Base-by-base conservation (phyloP, 1,140 invertebrate genomes). In the Nymphalis io region DNA sequence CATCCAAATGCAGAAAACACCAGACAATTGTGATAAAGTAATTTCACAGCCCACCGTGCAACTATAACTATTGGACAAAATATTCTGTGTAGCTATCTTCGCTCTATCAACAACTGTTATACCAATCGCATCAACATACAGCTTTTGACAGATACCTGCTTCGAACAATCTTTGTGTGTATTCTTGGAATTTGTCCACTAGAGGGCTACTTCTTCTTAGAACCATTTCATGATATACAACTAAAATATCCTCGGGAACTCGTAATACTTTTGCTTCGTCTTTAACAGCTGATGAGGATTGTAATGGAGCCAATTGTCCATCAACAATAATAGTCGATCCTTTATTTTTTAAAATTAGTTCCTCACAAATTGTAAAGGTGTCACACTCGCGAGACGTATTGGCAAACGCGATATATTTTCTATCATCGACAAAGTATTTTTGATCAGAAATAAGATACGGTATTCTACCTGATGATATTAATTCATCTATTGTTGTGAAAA, bases 201-300 rank as follows among this genome's bases (percentile, higher is more conserved):
- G 60, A 0, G 64, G 53, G 71, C 79, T 79, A 13, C 80, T 51
- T 53, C 88, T 91, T 6, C 82, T 68, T 2, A 90, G 64, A 33
- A 88, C 46, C 81, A 91, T 90, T 70, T 91, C 88, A 23, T 90
- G 85, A 64, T 83, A 90, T 8, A 88, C 68, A 0, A 73, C 76
- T 4, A 90, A 10, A 12, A 90, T 65, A 39, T 80, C 80, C 48
- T 89, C 79, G 11, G 72, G 15, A 8, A 79, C 57, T 61, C 74
- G 71, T 8, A 89, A 27, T 0, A 88, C 65, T 62, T 72, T 82
- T 12, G 89, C 87, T 70, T 91, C 89, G 27, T 80, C 72, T 12
- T 85, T 75, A 0, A 85, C 72, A 27, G 81, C 74, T 3, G 87
- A 81, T 3, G 21, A 16, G 2, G 74, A 72, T 80, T 90, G 89